Percentiles rank a stretch among this genome's conserved stretches.
Evolutionary conservation across 2,888 invertebrate species (phyloP).

Genomic region (Anagyrus pseudococci): DNA sequence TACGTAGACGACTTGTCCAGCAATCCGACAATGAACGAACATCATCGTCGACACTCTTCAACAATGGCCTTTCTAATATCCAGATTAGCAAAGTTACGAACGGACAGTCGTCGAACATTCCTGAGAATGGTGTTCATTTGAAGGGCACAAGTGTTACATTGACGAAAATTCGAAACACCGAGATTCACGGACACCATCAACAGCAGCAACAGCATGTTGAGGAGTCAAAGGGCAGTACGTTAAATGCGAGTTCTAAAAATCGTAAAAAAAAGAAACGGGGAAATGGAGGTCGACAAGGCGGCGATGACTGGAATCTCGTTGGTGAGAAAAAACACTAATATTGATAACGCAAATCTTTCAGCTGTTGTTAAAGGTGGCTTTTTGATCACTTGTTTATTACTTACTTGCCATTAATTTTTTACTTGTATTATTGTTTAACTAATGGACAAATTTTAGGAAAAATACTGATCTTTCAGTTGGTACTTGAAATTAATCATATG

Average conservation of each 20-base stretch:
- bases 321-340: conserved; percentile 58
- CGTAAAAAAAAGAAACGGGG: conserved; percentile 60
- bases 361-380: conserved; percentile 31
- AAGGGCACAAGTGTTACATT: conserved; percentile 59
- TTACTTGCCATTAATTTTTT: conserved; percentile 7
- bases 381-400: conserved; percentile 9
- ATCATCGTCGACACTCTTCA: conserved; percentile 29
- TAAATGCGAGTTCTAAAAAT: conserved; percentile 46
- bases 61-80: conserved; percentile 55
- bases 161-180: conserved; percentile 53
- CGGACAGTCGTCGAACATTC: conserved; percentile 38
- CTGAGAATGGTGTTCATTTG: conserved; percentile 58
- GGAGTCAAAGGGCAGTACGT: conserved; percentile 40
- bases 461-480: too few species aligned
- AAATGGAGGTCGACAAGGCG: conserved; percentile 54
- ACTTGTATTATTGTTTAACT: too few species aligned
- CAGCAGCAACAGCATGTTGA: conserved; percentile 26
- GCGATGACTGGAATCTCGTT: conserved; percentile 62
- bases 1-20: conserved; percentile 49
- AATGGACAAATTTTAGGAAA: too few species aligned
- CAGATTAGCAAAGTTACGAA: conserved; percentile 58
- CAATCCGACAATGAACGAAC: conserved; percentile 13
- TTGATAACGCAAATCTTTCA: conserved; percentile 32
- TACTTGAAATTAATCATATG: neutral
- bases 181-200: conserved; percentile 15